Evolutionary conservation across 2,888 invertebrate species (phyloP).

Genomic region (Hoplodrina ambigua): DNA sequence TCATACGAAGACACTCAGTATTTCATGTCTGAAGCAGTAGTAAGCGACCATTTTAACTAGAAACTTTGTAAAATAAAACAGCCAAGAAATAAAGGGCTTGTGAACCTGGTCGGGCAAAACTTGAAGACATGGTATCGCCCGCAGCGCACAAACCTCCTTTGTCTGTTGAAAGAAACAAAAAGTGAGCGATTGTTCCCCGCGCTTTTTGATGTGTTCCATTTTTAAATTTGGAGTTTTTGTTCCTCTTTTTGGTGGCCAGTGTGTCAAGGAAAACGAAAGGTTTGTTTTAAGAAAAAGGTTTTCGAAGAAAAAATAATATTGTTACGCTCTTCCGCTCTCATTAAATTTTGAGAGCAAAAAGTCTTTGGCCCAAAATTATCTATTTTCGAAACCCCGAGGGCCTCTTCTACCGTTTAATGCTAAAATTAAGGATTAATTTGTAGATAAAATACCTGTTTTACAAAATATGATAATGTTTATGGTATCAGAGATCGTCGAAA

Average conservation of each 20-base stretch:
- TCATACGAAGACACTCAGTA: conserved; percentile 79
- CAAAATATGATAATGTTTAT: conserved; percentile 34
- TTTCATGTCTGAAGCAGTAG: conserved; percentile 79
- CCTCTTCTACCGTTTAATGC: conserved; percentile 30
- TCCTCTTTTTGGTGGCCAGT: conserved; percentile 52
- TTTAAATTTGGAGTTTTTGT: conserved; percentile 64
- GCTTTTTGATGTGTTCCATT: conserved; percentile 73
- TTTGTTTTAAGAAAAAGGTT: conserved; percentile 36
- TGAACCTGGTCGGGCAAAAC: conserved; percentile 69
- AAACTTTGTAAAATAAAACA: conserved; percentile 61
- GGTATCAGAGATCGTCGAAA: conserved; percentile 1
- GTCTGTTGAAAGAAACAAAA: conserved; percentile 79
- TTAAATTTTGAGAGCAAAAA: conserved; percentile 29
- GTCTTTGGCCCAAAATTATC: conserved; percentile 32
- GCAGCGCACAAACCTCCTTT: conserved; percentile 80
- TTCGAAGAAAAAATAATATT: conserved; percentile 7
- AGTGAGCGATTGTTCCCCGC: conserved; percentile 83
- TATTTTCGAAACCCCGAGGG: conserved; percentile 15
- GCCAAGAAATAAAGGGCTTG: conserved; percentile 65
- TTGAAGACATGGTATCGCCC: conserved; percentile 80
- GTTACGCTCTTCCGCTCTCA: neutral
- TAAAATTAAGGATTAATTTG: conserved; percentile 49
- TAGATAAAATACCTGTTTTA: conserved; percentile 27
- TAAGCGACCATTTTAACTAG: conserved; percentile 77
- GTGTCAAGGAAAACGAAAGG: conserved; percentile 55